Evolutionary conservation across 2,888 invertebrate species (phyloP), one percentile per base, ranked within the genome.

Genomic region (Dryocosmus kuriphilus): DNA sequence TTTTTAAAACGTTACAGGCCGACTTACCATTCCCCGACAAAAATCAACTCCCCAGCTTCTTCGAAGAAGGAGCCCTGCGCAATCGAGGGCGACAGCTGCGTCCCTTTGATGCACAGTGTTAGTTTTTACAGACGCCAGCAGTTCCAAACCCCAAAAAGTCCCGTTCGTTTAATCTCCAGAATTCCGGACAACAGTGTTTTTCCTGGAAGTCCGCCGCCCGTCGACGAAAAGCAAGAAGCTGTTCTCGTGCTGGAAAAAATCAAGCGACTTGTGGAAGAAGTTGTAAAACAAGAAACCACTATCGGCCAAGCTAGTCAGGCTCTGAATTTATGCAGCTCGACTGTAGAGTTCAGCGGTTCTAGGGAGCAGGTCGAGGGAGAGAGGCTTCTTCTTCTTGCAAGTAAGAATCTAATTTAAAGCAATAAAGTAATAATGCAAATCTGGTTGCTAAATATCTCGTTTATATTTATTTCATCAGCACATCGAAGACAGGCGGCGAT

Each of bases 301-400:
- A 98, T 99, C 88, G 95, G 97, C 67, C 96, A 98, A 93, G 96
- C 97, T 0, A 97, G 97, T 88, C 97, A 98, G 91, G 99, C 99
- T 0, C 92, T 99, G 67, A 98, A 97, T 91, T 93, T 98, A 75
- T 99, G 99, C 88, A 96, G 95, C 41, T 94, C 97, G 0, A 97
- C 96, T 0, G 94, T 96, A 0, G 97, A 97, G 88, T 98, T 98
- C 91, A 95, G 96, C 75, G 97, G 97, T 6, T 98, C 98, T 0
- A 95, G 96, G 0, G 98, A 98, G 89, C 98, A 98, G 88, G 98
- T 99, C 0, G 99, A 99, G 91, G 98, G 98, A 55, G 98, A 99
- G 92, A 94, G 97, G 81, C 93, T 99, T 79, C 93, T 99, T 35
- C 93, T 99, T 35, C 93, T 99, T 85, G 97, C 99, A 75, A 97